phyloP scores from a whole-genome alignment of 2,113 vertebrate species.

The Rhea pennata region DNA sequence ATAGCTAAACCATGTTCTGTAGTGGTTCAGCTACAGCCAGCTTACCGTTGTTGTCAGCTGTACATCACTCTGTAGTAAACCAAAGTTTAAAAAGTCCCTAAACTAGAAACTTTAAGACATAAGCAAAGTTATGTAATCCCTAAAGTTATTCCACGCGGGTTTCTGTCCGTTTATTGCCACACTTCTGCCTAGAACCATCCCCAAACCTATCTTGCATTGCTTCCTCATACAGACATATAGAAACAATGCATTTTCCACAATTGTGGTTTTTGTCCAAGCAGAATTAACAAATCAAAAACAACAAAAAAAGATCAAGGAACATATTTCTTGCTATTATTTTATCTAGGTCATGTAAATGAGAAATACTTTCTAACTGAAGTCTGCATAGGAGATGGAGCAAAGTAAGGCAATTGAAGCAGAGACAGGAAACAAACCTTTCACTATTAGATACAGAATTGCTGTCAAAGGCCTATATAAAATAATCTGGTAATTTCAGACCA shows the following conservation, averaged over 20 bases:
- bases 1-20: too few species aligned
- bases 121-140: not conserved
- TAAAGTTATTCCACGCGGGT: not conserved
- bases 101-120: not conserved
- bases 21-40: not conserved
- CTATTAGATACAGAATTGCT: not conserved
- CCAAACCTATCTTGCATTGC: not conserved
- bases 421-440: not conserved
- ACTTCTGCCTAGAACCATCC: not conserved
- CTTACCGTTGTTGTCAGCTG: not conserved
- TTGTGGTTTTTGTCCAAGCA: slow-evolving; percentile 54
- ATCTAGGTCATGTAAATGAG: slow-evolving; percentile 73
- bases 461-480: slow-evolving; percentile 39
- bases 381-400: not conserved
- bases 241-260: slow-evolving; percentile 32
- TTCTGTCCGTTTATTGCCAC: not conserved
- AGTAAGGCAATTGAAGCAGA: not conserved
- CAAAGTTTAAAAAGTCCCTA: not conserved
- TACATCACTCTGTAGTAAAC: not conserved
- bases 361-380: slow-evolving; percentile 58
- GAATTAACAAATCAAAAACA: slow-evolving; percentile 42
- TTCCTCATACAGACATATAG: slow-evolving; percentile 7
- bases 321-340: slow-evolving; percentile 56
- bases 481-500: slow-evolving; percentile 33
- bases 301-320: slow-evolving; percentile 54